These are phyloP conservation scores for Montipora capricornis DNA, from an alignment of 64 coral and sea anemone species.

Conservation along the genomic window DNA sequence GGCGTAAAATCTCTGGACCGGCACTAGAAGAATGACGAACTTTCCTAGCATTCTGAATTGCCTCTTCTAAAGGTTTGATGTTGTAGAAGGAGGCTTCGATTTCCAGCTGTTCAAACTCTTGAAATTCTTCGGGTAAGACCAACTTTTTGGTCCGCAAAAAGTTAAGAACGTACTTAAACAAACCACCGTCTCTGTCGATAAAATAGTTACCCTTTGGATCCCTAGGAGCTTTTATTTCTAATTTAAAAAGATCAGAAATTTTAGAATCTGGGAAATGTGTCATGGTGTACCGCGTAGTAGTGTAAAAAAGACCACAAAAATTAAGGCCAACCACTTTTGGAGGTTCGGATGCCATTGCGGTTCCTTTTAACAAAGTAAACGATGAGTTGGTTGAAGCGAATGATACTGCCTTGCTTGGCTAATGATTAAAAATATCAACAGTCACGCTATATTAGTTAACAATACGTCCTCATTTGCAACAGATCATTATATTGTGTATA, in stretches of 20 bases:
- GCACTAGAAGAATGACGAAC: not conserved
- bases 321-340: constrained; percentile 70
- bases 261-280: constrained; percentile 78
- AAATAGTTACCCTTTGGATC: constrained; percentile 77
- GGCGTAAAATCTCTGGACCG: constrained; percentile 42
- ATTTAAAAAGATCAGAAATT: constrained; percentile 71
- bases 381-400: not conserved
- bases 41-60: constrained; percentile 38
- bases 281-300: constrained; percentile 68
- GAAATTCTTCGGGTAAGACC: constrained; percentile 57
- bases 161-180: constrained; percentile 72
- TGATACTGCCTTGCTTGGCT: not conserved
- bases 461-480: too few relatives aligned
- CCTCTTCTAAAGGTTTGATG: constrained; percentile 61
- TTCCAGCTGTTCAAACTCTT: constrained; percentile 70
- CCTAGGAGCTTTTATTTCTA: constrained; percentile 24
- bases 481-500: too few relatives aligned
- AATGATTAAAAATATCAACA: not conserved
- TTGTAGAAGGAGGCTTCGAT: constrained; percentile 79
- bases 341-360: not conserved
- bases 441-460: not conserved
- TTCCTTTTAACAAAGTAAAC: not conserved
- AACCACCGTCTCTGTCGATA: constrained; percentile 82
- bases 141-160: constrained; percentile 76
- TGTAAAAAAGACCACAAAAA: constrained; percentile 81